Evolutionary conservation across 2,888 invertebrate genomes (phyloP), one percentile per base, ranked within the genome.

Genomic region (Morpho helenor): DNA sequence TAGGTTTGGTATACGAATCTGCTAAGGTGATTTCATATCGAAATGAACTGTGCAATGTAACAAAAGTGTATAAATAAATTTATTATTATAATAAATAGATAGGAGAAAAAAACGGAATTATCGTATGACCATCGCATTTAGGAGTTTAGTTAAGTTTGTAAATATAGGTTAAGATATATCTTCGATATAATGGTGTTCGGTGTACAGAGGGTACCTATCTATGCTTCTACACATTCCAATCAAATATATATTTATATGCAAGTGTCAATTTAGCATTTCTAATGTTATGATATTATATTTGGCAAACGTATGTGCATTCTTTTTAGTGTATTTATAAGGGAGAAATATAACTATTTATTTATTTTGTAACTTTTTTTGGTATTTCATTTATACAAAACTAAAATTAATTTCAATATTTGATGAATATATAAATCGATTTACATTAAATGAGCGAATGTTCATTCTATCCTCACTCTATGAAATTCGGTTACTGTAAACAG

Each of bases 171-270:
- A 87, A 87, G 82, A 71, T 82, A 75, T 74, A 73, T 79, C 71
- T 78, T 75, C 69, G 82, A 79, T 81, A 77, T 85, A 80, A 82
- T 72, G 89, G 89, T 89, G 87, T 90, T 87, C 80, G 89, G 87
- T 89, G 83, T 89, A 85, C 83, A 75, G 82, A 85, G 84, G 84
- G 84, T 84, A 80, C 89, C 89, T 90, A 86, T 87, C 87, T 83
- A 79, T 70, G 85, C 85, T 87, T 87, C 79, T 77, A 79, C 82
- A 88, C 87, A 78, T 84, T 84, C 80, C 82, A 80, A 76, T 77
- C 62, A 59, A 83, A 84, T 86, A 84, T 87, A 79, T 87, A 88
- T 89, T 89, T 89, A 87, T 88, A 78, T 78, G 70, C 89, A 87
- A 88, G 89, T 72, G 70, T 87, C 75, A 83, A 87, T 89, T 89